phyloP scores from a whole-genome alignment of 1,140 invertebrate species.

The Brachionus paranguensis region DNA sequence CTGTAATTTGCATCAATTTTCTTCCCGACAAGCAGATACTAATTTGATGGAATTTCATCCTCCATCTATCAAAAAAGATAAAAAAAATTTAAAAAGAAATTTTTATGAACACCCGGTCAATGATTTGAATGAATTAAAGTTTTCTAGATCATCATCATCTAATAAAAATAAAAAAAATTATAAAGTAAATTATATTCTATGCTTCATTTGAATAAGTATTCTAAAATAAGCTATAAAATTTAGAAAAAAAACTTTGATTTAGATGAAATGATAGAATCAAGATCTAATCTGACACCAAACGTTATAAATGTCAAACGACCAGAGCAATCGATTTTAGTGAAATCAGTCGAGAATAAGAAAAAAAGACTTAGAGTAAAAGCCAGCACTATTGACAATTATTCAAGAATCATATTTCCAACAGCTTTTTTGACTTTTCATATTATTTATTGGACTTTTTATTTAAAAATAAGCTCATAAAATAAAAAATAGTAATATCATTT shows the following conservation, averaged over 20 bases:
- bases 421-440: constrained; percentile 36
- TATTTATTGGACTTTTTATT: constrained; percentile 39
- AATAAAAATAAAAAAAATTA: neutral
- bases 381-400: constrained; percentile 32
- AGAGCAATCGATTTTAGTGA: neutral
- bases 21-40: neutral
- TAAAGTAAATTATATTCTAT: neutral
- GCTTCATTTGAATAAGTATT: neutral
- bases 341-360: neutral
- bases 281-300: neutral
- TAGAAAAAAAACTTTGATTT: neutral
- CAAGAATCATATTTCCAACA: constrained; percentile 12
- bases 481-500: neutral
- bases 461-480: constrained; percentile 19
- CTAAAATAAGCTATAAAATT: neutral
- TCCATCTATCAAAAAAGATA: neutral
- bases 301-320: neutral
- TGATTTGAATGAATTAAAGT: neutral
- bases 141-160: neutral
- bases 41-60: neutral
- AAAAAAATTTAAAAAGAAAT: neutral
- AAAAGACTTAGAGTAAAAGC: neutral
- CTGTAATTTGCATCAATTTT: neutral
- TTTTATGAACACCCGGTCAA: neutral
- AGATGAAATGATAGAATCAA: neutral